Base-by-base conservation (phyloP, 2,797 vertebrate genomes). In the Ctenopoma kingsleyae region DNA sequence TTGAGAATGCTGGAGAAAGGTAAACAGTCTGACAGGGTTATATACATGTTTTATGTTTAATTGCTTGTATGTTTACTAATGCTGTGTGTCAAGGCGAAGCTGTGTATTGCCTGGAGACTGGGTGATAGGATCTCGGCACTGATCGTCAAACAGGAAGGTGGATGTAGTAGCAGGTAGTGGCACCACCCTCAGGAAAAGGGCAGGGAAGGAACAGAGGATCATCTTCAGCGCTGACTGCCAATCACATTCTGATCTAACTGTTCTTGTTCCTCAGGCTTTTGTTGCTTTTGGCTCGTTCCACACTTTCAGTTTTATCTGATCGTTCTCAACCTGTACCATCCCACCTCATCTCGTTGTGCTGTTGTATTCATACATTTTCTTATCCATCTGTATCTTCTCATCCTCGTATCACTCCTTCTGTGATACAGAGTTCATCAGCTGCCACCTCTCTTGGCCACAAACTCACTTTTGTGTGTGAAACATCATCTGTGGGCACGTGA, bases 321-420 rank as follows among this genome's bases (percentile, higher is more conserved):
- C 77, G 67, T 57, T 66, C 61, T 72, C 67, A 52, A 52, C 81
- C 64, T 12, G 6, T 36, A 23, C 51, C 8, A 13, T 59, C 47
- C 82, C 81, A 60, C 75, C 82, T 83, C 76, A 67, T 87, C 79
- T 76, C n/a, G 55, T 77, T 40, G 11, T 55, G 69, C 67, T 76
- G 86, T 78, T 79, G 68, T 87, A 85, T 89, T 91, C 81, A 81
- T 80, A 66, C 73, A 46, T 84, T 87, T 73, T 61, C 66, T 79
- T 86, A 58, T 71, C 63, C 3, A 11, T 44, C 71, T 60, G 76
- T 67, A 76, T 83, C 84, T 71, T 63, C 78, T 82, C 80, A 80
- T 74, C 73, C 59, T 48, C 36, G 10, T 44, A 60, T 82, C 69
- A 60, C 80, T 84, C 52, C 50, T 32, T 76, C 58, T 27, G 59